Conservation (phyloP, 2,888 invertebrate species). For the Schizotus pectinicornis region DNA sequence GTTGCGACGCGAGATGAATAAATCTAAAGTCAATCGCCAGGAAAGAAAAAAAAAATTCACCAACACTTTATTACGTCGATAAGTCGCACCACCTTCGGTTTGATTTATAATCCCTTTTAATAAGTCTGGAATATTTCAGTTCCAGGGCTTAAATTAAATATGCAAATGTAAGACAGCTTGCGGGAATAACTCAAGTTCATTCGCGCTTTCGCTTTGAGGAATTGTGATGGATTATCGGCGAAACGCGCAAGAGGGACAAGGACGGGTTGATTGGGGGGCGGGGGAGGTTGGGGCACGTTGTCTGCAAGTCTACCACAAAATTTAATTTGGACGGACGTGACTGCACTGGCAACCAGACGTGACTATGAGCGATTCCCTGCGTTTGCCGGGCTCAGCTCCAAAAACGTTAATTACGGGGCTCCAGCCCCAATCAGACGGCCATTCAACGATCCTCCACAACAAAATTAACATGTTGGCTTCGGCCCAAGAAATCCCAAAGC, state of each 20-base stretch:
- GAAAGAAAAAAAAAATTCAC: not conserved
- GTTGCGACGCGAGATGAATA: not conserved
- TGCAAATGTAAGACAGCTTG: conserved; percentile 36
- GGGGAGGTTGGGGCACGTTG: conserved; percentile 19
- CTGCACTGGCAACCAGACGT: conserved; percentile 43
- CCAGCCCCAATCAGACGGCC: too few relatives aligned
- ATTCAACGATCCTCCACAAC: too few relatives aligned
- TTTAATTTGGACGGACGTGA: conserved; percentile 54
- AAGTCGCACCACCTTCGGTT: not conserved
- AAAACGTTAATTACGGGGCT: too few relatives aligned
- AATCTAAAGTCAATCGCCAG: not conserved
- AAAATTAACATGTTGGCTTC: too few relatives aligned
- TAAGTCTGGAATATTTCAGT: not conserved
- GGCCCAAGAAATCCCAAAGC: too few relatives aligned
- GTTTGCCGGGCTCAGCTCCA: too few relatives aligned
- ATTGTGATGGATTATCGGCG: too few relatives aligned
- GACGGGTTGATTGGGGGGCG: too few relatives aligned
- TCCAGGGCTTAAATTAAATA: conserved; percentile 32
- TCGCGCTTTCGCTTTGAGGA: conserved; percentile 15
- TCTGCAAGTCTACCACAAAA: conserved; percentile 44
- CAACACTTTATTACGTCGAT: not conserved
- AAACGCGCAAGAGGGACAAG: too few relatives aligned
- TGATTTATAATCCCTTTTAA: conserved; percentile 6
- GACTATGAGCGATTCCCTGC: conserved; percentile 35
- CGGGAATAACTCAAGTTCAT: conserved; percentile 38